Conservation (phyloP, 2,113 vertebrate species). For the Kobus ellipsiprymnus region DNA sequence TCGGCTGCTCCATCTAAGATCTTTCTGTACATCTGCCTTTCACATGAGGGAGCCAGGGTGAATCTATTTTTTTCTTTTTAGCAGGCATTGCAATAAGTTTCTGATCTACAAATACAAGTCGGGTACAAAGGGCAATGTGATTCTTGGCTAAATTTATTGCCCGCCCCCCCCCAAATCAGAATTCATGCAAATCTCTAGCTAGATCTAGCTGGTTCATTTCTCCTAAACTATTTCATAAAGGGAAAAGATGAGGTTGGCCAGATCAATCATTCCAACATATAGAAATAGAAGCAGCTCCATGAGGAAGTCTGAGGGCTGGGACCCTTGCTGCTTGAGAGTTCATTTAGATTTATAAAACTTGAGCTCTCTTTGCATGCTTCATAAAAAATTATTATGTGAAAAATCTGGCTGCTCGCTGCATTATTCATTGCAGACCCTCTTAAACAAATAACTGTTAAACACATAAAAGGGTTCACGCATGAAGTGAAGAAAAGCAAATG, state of each 20-base stretch:
- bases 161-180: not conserved
- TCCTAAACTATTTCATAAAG: not conserved
- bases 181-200: not conserved
- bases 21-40: not conserved
- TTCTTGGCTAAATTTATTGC: not conserved
- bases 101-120: not conserved
- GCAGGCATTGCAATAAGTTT: not conserved
- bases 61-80: not conserved
- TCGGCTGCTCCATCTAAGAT: not conserved
- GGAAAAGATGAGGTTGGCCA: not conserved
- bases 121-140: not conserved
- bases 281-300: not conserved
- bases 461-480: not conserved
- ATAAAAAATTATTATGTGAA: conserved; percentile 55
- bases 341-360: conserved; percentile 31
- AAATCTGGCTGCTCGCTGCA: conserved; percentile 1
- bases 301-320: not conserved
- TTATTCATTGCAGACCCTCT: conserved; percentile 42
- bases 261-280: not conserved
- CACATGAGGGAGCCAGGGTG: not conserved
- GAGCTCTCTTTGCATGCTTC: conserved; percentile 36
- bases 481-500: not conserved
- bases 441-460: conserved; percentile 39
- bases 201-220: not conserved
- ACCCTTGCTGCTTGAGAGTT: not conserved